Base-by-base conservation (phyloP, 2,113 vertebrate species). In the Spilogale gracilis region DNA sequence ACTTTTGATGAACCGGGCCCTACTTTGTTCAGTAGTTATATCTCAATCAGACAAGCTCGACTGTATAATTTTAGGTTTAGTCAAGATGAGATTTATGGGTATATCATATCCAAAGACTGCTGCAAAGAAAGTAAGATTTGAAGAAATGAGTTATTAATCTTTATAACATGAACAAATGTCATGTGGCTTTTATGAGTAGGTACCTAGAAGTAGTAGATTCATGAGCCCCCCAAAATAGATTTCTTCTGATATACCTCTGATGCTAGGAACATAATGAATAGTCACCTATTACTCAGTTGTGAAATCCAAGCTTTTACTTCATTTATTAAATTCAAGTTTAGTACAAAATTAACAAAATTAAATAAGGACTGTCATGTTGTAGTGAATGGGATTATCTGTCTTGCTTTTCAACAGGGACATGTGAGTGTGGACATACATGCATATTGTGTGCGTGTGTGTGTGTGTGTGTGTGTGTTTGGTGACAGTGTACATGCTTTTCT, bases 81-180 rank as follows among this genome's bases (percentile, higher is more conserved):
- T 97, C 97, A 97, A 85, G 92, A 97, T 83, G 97, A 97, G 96
- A 98, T 98, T 98, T 98, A 98, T 98, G 97, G 91, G 30, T 92
- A 96, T 97, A 93, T 94, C 93, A 96, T 92, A 97, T 81, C 89
- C 88, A 97, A 93, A 96, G 96, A 92, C 96, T 92, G 87, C 97
- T 96, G 60, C 95, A 90, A 97, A 71, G 88, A 98, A 94, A 97
- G 96, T 95, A 94, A 97, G 93, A 92, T 87, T 94, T 98, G 96
- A 95, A 97, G 90, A 98, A 98, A 96, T 94, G 94, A 98, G 93
- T 97, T 98, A 98, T 97, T 97, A 98, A 97, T 98, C 97, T 97
- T 98, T 95, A 93, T 96, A 96, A 93, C 91, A 97, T 98, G 98
- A 98, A 98, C 95, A 98, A 97, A 95, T 97, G 97, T 95, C 97